These are phyloP conservation scores for Andrena praecox DNA, from an alignment of 2,888 invertebrate species.

Conservation along the genomic window DNA sequence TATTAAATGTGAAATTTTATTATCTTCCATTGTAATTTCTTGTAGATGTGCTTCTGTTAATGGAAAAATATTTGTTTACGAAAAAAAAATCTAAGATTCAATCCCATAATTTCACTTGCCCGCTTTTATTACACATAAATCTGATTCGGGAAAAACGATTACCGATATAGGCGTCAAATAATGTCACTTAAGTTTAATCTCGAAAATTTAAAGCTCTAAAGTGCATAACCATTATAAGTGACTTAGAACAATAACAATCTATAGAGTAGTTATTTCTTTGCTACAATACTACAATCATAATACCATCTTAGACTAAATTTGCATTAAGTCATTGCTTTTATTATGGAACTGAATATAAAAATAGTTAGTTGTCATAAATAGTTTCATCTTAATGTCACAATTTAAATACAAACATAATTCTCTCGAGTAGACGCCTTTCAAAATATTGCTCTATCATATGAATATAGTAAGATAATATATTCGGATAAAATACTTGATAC, in stretches of 20 bases:
- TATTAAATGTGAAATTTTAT: conserved; percentile 1
- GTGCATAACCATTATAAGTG: conserved; percentile 38
- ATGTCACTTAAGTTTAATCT: conserved; percentile 31
- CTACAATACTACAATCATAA: conserved; percentile 50
- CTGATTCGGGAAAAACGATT: conserved; percentile 15
- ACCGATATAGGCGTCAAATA: conserved; percentile 14
- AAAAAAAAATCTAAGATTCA: background rate
- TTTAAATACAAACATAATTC: conserved; percentile 57
- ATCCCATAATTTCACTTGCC: conserved; percentile 25
- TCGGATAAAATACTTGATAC: conserved; percentile 41
- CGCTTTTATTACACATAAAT: conserved; percentile 5
- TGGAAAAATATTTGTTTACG: conserved; percentile 1
- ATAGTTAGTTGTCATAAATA: conserved; percentile 63
- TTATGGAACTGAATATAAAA: conserved; percentile 71
- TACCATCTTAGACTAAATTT: conserved; percentile 46
- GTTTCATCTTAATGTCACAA: conserved; percentile 46
- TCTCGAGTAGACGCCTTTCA: conserved; percentile 20
- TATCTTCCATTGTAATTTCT: background rate
- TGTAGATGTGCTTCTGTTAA: background rate
- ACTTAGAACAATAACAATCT: conserved; percentile 48
- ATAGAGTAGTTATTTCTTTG: conserved; percentile 39
- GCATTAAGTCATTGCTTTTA: conserved; percentile 55
- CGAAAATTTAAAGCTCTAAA: conserved; percentile 38
- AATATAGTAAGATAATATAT: conserved; percentile 45
- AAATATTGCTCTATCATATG: conserved; percentile 48